These are phyloP conservation scores for Nanorana parkeri DNA, from an alignment of 2,113 vertebrate species.

Conservation along the genomic window DNA sequence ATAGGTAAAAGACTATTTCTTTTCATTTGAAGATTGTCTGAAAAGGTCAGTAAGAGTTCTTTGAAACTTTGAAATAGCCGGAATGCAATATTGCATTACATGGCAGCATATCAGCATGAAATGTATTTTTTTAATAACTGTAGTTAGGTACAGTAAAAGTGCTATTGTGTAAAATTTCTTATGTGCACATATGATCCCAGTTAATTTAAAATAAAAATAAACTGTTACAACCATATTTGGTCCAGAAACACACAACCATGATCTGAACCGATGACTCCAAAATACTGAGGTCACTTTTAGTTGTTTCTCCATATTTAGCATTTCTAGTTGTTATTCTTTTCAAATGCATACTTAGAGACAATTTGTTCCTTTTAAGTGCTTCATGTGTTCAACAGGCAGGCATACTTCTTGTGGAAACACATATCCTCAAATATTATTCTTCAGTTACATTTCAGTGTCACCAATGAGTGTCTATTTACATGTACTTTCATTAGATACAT, in stretches of 20 bases:
- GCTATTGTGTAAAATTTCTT: slow-evolving; percentile 64
- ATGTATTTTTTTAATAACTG: slow-evolving; percentile 74
- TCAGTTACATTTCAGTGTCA: neutral
- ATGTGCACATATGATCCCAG: slow-evolving; percentile 79
- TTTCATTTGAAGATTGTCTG: slow-evolving; percentile 88
- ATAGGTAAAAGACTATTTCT: slow-evolving; percentile 71
- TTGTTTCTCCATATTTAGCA: neutral
- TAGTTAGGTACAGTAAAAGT: slow-evolving; percentile 70
- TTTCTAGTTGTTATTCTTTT: too few relatives aligned
- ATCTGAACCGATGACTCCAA: slow-evolving; percentile 1
- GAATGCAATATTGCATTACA: slow-evolving; percentile 60
- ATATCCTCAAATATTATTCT: neutral
- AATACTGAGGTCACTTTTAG: neutral
- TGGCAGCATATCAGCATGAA: slow-evolving; percentile 68
- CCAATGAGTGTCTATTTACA: slow-evolving; percentile 3
- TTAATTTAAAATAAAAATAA: slow-evolving; percentile 78
- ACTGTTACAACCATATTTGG: slow-evolving; percentile 69
- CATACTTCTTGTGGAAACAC: neutral
- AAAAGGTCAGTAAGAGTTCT: slow-evolving; percentile 14
- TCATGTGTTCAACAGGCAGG: neutral
- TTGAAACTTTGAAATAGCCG: slow-evolving; percentile 59
- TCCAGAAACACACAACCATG: slow-evolving; percentile 2
- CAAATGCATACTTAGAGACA: neutral
- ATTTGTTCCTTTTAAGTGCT: slow-evolving; percentile 16
- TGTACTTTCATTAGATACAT: neutral